Base-by-base conservation (phyloP, 2,113 vertebrate genomes). In the Lucifuga dentata region DNA sequence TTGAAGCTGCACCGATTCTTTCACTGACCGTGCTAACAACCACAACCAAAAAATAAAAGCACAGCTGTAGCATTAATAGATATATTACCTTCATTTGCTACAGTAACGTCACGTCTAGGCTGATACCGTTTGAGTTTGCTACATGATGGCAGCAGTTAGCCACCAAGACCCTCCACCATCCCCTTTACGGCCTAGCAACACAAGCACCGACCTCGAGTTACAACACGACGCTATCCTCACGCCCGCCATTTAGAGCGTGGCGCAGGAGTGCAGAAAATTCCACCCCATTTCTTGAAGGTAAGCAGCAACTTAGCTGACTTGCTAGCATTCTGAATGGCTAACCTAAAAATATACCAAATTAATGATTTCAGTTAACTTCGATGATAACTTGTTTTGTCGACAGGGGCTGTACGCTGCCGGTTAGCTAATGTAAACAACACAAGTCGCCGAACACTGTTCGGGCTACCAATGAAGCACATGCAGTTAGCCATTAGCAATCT, bases 361-460 rank as follows among this genome's bases (percentile, higher is more conserved):
- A 20, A 43, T 19, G 17, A 38, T 2, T 21, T 4, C 9, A 8
- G 21, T 9, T 3, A 43, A 58, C 68, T 60, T 45, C 20, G 13
- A 12, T 3, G 15, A 20, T 4, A 72, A 81, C 12, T 63, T 51
- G 59, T 72, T 67, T 39, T 36, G 35, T 78, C 62, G 41, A 11
- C 38, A 41, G 26, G 23, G 39, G 36, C 11, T 57, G 38, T 12
- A 56, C 12, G 56, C 39, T 57, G 56, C 19, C 52, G 41, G 64
- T 55, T 84, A 84, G 88, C 88, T 90, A 88, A 91, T 91, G 90
- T 91, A 91, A 91, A 91, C 89, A 91, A 91, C 85, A 85, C 64
- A 69, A 76, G 84, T 6, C 76, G 71, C 33, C 62, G 56, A 62
- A 80, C 74, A n/a, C 38, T 24, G 49, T 78, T 23, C 21, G 16